Evolutionary conservation across 2,113 vertebrate species (phyloP).

Genomic region (Sprattus sprattus): DNA sequence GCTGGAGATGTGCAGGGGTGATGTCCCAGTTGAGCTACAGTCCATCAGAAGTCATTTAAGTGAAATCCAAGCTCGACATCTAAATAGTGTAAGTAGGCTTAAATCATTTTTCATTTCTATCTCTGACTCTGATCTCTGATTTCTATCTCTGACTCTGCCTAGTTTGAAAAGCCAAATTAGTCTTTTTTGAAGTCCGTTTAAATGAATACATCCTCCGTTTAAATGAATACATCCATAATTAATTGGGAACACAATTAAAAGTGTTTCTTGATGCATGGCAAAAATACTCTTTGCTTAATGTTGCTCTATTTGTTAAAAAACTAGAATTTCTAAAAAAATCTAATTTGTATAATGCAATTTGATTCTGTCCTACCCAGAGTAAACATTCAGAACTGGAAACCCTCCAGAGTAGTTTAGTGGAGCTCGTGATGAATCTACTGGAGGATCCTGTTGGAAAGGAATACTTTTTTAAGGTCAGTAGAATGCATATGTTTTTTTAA

Average conservation of each 20-base stretch:
- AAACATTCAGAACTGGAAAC: slow-evolving; percentile 64
- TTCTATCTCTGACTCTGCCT: neutral
- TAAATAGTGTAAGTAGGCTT: neutral
- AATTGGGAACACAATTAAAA: no score
- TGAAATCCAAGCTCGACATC: slow-evolving; percentile 51
- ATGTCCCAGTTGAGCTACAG: slow-evolving; percentile 70
- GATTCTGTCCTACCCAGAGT: neutral
- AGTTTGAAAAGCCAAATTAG: no score
- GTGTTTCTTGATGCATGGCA: neutral
- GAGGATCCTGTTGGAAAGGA: slow-evolving; percentile 72
- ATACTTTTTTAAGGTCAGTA: slow-evolving; percentile 71
- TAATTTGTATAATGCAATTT: neutral
- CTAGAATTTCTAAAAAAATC: no score
- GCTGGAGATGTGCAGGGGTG: slow-evolving; percentile 69
- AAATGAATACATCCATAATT: no score
- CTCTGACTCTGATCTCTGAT: no score
- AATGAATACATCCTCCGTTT: no score
- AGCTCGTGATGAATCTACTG: slow-evolving; percentile 70
- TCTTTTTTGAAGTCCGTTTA: no score
- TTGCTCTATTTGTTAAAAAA: neutral
- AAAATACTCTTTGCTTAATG: neutral
- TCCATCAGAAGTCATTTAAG: slow-evolving; percentile 69
- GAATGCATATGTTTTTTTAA: neutral
- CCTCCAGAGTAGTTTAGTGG: slow-evolving; percentile 71
- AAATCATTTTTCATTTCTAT: neutral